These are phyloP conservation scores for Drosophila ironensis DNA, from an alignment of 1,140 invertebrate species.

Conservation along the genomic window DNA sequence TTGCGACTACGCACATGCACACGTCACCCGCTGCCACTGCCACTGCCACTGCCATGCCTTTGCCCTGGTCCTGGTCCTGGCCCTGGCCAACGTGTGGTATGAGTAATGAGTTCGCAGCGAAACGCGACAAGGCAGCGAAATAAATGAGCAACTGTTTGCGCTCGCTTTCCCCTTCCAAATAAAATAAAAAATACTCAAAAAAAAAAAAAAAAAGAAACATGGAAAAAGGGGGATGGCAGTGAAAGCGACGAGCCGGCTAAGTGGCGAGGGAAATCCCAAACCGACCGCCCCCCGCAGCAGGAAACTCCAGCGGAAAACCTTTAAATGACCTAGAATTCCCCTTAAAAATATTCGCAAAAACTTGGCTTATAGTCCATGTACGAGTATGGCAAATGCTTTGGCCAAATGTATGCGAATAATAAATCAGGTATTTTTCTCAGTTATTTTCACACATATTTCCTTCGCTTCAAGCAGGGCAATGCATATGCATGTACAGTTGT, in stretches of 20 bases:
- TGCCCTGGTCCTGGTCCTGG: neutral
- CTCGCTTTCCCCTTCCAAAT: neutral
- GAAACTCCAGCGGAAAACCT: constrained; percentile 1
- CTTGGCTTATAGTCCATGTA: too few relatives aligned
- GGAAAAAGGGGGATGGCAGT: neutral
- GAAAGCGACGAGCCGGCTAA: constrained; percentile 6
- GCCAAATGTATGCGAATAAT: neutral
- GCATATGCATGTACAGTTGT: too few relatives aligned
- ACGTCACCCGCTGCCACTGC: too few relatives aligned
- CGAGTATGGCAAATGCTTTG: neutral
- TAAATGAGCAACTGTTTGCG: constrained; percentile 42
- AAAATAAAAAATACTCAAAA: neutral
- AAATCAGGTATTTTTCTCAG: neutral
- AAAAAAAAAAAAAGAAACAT: neutral
- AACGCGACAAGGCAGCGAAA: constrained; percentile 30
- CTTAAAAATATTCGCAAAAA: neutral
- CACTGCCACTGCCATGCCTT: too few relatives aligned
- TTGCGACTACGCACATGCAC: neutral
- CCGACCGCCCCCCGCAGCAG: neutral
- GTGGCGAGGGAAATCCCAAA: neutral
- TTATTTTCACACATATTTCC: neutral
- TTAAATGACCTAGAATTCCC: constrained; percentile 2
- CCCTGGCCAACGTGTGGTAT: constrained; percentile 59
- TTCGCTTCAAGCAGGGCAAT: neutral
- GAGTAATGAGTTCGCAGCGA: constrained; percentile 54